These are phyloP conservation scores for Eulithis testata DNA, from an alignment of 2,888 invertebrate species.

Conservation along the genomic window DNA sequence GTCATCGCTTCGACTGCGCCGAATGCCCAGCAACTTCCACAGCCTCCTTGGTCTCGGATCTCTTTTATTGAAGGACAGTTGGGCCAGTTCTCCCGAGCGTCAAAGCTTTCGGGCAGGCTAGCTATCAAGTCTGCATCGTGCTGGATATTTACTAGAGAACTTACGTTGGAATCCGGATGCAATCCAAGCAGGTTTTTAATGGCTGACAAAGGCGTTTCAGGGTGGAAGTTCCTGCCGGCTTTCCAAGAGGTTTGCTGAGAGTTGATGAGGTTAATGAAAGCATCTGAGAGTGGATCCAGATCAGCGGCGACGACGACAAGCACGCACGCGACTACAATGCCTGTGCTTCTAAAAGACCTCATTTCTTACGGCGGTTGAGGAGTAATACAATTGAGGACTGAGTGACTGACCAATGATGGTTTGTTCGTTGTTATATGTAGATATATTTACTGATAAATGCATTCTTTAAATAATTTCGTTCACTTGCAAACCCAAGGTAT, in stretches of 20 bases:
- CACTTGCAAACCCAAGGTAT: no score
- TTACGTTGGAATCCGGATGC: background rate
- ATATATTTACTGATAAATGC: no score
- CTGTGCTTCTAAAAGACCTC: background rate
- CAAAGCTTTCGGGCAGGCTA: background rate
- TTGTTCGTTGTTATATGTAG: no score
- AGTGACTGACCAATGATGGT: no score
- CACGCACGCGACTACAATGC: background rate
- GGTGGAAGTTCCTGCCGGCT: slow-evolving; percentile 89
- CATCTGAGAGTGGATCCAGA: slow-evolving; percentile 84
- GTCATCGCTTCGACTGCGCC: background rate
- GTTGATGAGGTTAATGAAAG: slow-evolving; percentile 88
- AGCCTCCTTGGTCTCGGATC: slow-evolving; percentile 1
- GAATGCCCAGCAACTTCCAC: background rate
- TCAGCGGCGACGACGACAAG: background rate
- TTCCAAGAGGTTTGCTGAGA: slow-evolving; percentile 87
- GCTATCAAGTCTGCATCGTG: background rate
- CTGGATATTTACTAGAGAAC: background rate
- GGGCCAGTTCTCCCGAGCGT: background rate
- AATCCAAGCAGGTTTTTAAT: slow-evolving; percentile 51
- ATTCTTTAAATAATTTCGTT: no score
- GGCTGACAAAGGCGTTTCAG: slow-evolving; percentile 65
- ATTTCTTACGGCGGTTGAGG: no score
- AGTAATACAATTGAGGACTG: no score
- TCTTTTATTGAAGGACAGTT: background rate